A percentile compares a stretch with the other conserved stretches of the same genome.
These are phyloP conservation scores for Thelaira solivaga DNA, from an alignment of 2,888 invertebrate species.

Conservation along the genomic window DNA sequence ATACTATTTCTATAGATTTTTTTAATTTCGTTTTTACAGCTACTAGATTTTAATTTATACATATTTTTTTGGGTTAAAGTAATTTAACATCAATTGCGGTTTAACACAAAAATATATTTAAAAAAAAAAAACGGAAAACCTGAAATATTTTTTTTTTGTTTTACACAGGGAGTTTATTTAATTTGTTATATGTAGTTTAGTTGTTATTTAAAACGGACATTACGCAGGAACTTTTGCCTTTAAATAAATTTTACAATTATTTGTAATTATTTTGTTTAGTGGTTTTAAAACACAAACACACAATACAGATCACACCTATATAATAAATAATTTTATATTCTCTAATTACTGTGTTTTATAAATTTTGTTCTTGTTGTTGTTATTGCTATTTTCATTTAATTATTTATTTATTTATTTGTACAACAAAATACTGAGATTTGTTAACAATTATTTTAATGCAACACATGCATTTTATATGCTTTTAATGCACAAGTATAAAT, in stretches of 20 bases:
- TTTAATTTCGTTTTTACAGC: background rate
- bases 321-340: conserved; percentile 44
- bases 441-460: conserved; percentile 52
- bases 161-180: conserved; percentile 15
- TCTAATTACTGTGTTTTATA: conserved; percentile 46
- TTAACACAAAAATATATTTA: conserved; percentile 1
- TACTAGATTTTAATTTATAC: conserved; percentile 27
- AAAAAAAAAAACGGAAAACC: background rate
- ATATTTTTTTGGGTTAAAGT: conserved; percentile 29
- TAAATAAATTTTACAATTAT: conserved; percentile 48
- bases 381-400: conserved; percentile 35
- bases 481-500: background rate
- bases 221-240: conserved; percentile 40
- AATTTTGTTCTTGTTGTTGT: conserved; percentile 1
- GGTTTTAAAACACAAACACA: conserved; percentile 31
- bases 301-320: background rate
- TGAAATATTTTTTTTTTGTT: conserved; percentile 7
- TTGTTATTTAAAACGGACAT: background rate
- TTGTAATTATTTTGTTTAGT: conserved; percentile 61
- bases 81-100: conserved; percentile 54
- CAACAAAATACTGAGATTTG: conserved; percentile 58
- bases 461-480: background rate
- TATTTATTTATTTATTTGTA: conserved; percentile 33
- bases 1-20: no score
- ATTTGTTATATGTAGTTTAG: background rate